phyloP scores from a whole-genome alignment of 2,797 vertebrate species.

The Aldrovandia affinis region DNA sequence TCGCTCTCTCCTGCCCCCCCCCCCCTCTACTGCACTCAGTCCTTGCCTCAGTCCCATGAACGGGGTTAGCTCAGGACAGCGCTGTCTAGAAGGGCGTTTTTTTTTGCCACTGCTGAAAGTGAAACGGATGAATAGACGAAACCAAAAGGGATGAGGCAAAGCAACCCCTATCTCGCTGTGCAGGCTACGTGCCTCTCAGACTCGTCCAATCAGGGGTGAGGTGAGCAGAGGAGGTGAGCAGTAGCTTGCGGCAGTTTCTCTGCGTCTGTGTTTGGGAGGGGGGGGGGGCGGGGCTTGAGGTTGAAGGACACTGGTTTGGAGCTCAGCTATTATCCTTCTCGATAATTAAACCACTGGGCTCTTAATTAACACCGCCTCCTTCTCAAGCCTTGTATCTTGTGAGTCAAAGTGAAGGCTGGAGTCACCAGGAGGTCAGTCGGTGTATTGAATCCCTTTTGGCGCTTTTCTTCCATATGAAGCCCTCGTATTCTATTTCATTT shows the following conservation, averaged over 20 bases:
- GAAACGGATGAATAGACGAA: slow-evolving; percentile 12
- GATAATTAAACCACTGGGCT: neutral
- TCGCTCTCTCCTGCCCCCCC: neutral
- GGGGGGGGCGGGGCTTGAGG: too few species aligned
- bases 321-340: neutral
- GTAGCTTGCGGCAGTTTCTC: neutral
- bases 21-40: slow-evolving; percentile 9
- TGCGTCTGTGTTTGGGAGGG: neutral
- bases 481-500: neutral
- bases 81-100: slow-evolving; percentile 4
- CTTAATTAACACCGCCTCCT: neutral
- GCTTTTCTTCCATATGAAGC: neutral
- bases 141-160: slow-evolving; percentile 19
- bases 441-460: too few species aligned
- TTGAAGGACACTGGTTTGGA: neutral
- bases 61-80: slow-evolving; percentile 40
- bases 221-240: neutral
- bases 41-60: slow-evolving; percentile 35
- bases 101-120: slow-evolving; percentile 11
- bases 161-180: neutral
- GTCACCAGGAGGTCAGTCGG: neutral
- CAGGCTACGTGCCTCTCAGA: neutral
- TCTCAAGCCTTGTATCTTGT: neutral
- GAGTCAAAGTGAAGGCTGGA: neutral
- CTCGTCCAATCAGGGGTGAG: neutral